phyloP scores from a whole-genome alignment of 2,888 invertebrate genomes.

The Bombylius discolor region DNA sequence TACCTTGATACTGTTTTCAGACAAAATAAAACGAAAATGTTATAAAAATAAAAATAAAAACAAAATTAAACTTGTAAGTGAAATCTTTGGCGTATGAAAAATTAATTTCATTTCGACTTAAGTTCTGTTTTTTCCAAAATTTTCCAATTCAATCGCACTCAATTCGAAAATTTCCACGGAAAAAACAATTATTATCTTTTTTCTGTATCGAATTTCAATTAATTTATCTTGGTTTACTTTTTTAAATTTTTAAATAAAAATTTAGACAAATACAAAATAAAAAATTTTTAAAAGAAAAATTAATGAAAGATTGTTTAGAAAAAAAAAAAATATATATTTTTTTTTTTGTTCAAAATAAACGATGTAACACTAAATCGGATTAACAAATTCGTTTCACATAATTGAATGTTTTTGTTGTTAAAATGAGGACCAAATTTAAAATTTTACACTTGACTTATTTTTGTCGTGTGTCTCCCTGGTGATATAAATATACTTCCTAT shows the following conservation, averaged over 20 bases:
- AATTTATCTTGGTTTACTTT: background rate
- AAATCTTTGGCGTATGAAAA: too few relatives aligned
- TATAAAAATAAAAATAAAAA: too few relatives aligned
- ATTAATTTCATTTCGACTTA: too few relatives aligned
- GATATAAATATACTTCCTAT: background rate
- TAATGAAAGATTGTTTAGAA: background rate
- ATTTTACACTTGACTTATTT: constrained; percentile 37
- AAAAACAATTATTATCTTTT: too few relatives aligned
- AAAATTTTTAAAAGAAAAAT: background rate
- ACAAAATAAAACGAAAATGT: too few relatives aligned
- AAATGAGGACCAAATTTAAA: constrained; percentile 38
- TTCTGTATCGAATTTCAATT: background rate
- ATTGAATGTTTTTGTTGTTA: constrained; percentile 32
- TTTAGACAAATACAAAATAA: background rate
- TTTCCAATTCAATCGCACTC: too few relatives aligned
- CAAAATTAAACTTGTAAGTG: too few relatives aligned
- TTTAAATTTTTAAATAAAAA: background rate
- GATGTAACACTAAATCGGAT: constrained; percentile 31
- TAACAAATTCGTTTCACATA: constrained; percentile 35
- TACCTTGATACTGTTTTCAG: too few relatives aligned
- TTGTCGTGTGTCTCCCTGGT: constrained; percentile 14
- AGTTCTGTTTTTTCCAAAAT: too few relatives aligned
- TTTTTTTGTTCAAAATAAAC: constrained; percentile 6
- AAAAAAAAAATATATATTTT: background rate
- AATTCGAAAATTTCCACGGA: too few relatives aligned